A percentile compares a stretch with the other conserved stretches of the same genome.
Evolutionary conservation across 92 coral and sea anemone genomes (phyloP).

Genomic region (Palythoa grandiflora): DNA sequence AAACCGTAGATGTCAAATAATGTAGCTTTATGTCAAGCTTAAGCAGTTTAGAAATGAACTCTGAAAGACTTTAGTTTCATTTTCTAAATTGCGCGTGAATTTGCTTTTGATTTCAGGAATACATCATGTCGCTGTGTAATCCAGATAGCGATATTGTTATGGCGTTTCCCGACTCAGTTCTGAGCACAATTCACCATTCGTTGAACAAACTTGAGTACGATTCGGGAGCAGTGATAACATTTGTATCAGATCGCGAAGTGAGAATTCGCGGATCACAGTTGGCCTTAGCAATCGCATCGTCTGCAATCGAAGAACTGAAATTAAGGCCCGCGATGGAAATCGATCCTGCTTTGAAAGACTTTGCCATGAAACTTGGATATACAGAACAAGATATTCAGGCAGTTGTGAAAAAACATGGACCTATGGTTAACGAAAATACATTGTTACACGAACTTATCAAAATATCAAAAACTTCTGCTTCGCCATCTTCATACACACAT

Average conservation of each 20-base stretch:
- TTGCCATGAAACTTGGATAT: constrained; percentile 91
- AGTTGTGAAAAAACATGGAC: constrained; percentile 87
- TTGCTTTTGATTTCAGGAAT: constrained; percentile 46
- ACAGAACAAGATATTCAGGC: constrained; percentile 74
- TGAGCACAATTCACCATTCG: not conserved
- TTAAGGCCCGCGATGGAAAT: not conserved
- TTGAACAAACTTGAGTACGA: constrained; percentile 43
- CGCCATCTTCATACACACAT: not conserved
- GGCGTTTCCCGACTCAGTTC: constrained; percentile 26
- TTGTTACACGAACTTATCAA: constrained; percentile 85
- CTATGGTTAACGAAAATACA: constrained; percentile 77
- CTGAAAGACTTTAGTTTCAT: not conserved
- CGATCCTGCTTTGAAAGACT: constrained; percentile 73
- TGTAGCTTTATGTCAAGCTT: not conserved
- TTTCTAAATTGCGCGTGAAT: not conserved
- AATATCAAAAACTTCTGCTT: constrained; percentile 35
- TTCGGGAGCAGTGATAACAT: constrained; percentile 43
- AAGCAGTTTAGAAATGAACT: constrained; percentile 5
- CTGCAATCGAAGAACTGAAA: constrained; percentile 47
- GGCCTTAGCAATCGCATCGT: constrained; percentile 45
- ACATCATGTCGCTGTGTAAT: constrained; percentile 55
- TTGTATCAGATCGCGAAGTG: constrained; percentile 36
- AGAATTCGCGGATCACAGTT: constrained; percentile 45
- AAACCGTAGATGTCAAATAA: not conserved
- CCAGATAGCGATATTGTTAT: constrained; percentile 42